Conservation (phyloP, 2,888 invertebrate genomes). For the Epirrita christyi region DNA sequence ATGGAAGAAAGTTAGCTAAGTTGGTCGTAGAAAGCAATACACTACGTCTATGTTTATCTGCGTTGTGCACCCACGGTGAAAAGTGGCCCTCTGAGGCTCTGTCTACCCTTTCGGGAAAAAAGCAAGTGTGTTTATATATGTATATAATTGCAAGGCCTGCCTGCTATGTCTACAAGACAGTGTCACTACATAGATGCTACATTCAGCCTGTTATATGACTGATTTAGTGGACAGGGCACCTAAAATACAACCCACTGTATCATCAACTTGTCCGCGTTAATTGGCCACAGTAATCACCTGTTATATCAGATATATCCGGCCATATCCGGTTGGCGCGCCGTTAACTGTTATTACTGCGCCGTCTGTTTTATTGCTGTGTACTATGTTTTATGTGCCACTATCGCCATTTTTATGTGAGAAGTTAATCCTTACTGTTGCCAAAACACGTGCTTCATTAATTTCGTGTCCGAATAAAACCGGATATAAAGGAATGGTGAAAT, state of each 20-base stretch:
- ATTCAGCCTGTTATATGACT: no score
- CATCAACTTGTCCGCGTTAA: conserved; percentile 50
- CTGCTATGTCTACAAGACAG: no score
- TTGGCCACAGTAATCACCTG: conserved; percentile 62
- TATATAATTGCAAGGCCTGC: no score
- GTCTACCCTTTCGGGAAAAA: no score
- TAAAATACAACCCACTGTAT: conserved; percentile 27
- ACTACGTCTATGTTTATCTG: no score
- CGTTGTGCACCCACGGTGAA: no score
- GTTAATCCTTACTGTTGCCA: conserved; percentile 32
- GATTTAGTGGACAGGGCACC: neutral
- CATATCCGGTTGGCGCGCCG: conserved; percentile 43
- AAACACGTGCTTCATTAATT: conserved; percentile 33
- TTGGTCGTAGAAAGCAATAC: no score
- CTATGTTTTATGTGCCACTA: conserved; percentile 47
- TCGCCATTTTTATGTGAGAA: conserved; percentile 31
- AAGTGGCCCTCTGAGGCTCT: no score
- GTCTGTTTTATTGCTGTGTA: conserved; percentile 52
- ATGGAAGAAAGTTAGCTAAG: no score
- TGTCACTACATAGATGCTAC: no score
- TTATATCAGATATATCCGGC: conserved; percentile 52
- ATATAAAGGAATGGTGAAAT: conserved; percentile 8
- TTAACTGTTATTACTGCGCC: conserved; percentile 58
- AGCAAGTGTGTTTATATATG: no score
- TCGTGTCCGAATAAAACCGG: conserved; percentile 10